Evolutionary conservation across 2,113 vertebrate genomes (phyloP).

Genomic region (Rhabdornis inornatus): DNA sequence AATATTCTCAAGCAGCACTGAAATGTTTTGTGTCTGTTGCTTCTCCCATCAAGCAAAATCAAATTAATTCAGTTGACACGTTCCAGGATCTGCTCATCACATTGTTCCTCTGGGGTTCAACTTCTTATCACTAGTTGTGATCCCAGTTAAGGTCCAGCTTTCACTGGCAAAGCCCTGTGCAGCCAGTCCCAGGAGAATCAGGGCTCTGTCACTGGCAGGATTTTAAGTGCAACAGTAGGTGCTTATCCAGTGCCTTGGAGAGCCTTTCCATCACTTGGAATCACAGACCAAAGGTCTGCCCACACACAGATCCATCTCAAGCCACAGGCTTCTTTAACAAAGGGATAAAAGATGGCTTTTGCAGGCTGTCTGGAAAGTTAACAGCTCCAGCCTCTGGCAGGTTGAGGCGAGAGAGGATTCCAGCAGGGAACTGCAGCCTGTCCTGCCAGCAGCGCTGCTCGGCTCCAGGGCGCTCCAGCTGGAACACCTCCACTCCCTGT

Average conservation of each 20-base stretch:
- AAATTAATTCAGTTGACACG: background rate
- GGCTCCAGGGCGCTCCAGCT: background rate
- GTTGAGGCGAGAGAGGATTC: background rate
- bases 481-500: background rate
- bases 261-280: background rate
- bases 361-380: constrained; percentile 33
- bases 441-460: constrained; percentile 4
- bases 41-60: background rate
- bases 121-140: background rate
- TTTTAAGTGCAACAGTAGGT: background rate
- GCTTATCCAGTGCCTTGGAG: background rate
- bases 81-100: background rate
- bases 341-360: constrained; percentile 47
- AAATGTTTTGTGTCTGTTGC: background rate
- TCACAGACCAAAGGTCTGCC: constrained; percentile 3
- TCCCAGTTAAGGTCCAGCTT: background rate
- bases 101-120: background rate
- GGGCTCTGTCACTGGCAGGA: background rate
- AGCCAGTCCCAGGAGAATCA: background rate
- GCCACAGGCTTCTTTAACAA: constrained; percentile 23
- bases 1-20: background rate
- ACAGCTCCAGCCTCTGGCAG: constrained; percentile 35
- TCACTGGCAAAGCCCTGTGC: background rate
- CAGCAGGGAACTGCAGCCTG: constrained; percentile 22
- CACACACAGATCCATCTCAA: constrained; percentile 16